Evolutionary conservation across 1,140 invertebrate genomes (phyloP).

Genomic region (Eurosta solidaginis): DNA sequence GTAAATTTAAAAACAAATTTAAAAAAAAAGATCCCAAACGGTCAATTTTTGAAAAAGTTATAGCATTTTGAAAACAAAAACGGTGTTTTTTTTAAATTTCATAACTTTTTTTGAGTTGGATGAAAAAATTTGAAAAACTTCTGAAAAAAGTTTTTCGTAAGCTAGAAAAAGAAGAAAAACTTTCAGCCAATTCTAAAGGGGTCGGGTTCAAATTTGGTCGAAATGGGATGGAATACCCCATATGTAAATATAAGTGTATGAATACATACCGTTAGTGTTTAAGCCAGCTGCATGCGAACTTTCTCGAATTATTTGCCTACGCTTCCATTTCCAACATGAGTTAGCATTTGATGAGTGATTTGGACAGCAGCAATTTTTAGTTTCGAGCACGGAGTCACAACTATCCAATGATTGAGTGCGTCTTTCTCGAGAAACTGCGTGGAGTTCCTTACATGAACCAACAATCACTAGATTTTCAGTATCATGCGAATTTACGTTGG

Average conservation of each 20-base stretch:
- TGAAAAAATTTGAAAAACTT: too few species aligned
- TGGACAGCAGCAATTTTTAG: slow-evolving; percentile 31
- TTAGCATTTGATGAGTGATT: neutral
- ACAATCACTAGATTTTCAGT: neutral
- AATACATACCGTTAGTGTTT: slow-evolving; percentile 1
- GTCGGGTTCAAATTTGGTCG: too few species aligned
- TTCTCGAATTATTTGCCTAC: slow-evolving; percentile 31
- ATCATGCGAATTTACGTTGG: neutral
- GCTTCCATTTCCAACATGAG: slow-evolving; percentile 35
- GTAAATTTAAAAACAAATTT: too few species aligned
- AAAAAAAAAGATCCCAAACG: too few species aligned
- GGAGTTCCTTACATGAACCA: neutral
- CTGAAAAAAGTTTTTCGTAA: too few species aligned
- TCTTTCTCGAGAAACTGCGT: neutral
- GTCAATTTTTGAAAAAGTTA: too few species aligned
- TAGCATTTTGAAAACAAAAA: too few species aligned
- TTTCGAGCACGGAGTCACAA: neutral
- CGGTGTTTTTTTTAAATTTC: too few species aligned
- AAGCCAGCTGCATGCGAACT: slow-evolving; percentile 36
- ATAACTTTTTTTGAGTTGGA: too few species aligned
- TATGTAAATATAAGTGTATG: slow-evolving; percentile 7
- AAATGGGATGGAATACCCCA: too few species aligned
- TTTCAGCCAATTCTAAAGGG: too few species aligned
- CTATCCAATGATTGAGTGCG: neutral
- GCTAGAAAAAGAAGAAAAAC: too few species aligned